These are phyloP conservation scores for Poecilus cupreus DNA, from an alignment of 2,888 invertebrate species.

Conservation along the genomic window DNA sequence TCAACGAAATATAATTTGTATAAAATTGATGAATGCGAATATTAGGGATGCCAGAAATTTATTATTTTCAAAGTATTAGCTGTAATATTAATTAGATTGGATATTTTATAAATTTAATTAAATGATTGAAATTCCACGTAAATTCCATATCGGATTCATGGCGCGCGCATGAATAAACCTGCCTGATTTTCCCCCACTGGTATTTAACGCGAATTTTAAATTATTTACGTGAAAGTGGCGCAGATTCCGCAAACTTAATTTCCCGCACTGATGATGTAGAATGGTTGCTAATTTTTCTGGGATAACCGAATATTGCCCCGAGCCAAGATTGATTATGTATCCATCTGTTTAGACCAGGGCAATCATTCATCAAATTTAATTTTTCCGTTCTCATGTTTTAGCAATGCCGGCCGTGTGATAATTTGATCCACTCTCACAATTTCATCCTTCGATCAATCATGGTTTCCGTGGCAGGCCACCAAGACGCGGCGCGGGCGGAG, in stretches of 20 bases:
- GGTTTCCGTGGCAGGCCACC: slow-evolving; percentile 47
- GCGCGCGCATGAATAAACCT: background rate
- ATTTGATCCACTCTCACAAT: slow-evolving; percentile 59
- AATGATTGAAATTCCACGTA: slow-evolving; percentile 33
- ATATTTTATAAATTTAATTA: slow-evolving; percentile 41
- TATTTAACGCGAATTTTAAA: slow-evolving; percentile 1
- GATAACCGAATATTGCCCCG: slow-evolving; percentile 30
- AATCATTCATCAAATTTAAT: slow-evolving; percentile 60
- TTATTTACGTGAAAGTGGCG: slow-evolving; percentile 12
- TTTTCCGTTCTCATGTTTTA: slow-evolving; percentile 57
- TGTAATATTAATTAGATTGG: slow-evolving; percentile 17
- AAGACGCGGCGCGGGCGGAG: background rate
- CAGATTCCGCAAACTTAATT: slow-evolving; percentile 4
- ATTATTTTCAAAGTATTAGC: background rate
- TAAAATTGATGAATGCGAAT: background rate
- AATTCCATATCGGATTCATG: slow-evolving; percentile 10
- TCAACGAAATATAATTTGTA: background rate
- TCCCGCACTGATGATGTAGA: background rate
- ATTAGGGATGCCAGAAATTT: background rate
- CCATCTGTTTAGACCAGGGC: slow-evolving; percentile 50
- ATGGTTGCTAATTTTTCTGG: slow-evolving; percentile 36
- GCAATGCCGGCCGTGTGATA: slow-evolving; percentile 58
- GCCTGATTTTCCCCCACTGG: background rate
- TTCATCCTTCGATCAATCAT: slow-evolving; percentile 59
- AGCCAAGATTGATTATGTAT: slow-evolving; percentile 58